Conservation (phyloP, 2,113 vertebrate species). For the Leucosticte australis region DNA sequence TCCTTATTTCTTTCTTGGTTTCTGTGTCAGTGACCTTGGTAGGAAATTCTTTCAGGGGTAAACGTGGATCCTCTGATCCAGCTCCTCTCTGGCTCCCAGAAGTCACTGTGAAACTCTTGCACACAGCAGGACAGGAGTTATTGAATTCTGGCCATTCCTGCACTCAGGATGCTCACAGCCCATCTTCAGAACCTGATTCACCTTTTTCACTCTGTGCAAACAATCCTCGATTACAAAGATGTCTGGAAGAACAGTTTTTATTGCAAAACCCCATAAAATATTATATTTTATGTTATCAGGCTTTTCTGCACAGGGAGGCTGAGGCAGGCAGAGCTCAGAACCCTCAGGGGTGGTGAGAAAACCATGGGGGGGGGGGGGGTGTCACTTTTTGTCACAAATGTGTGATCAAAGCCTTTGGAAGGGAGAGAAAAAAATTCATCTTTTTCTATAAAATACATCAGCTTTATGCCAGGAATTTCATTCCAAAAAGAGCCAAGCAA, state of each 20-base stretch:
- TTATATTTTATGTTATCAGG: not conserved
- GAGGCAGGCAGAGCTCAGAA: not conserved
- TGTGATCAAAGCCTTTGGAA: not conserved
- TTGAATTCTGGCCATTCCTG: not conserved
- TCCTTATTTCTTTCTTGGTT: not conserved
- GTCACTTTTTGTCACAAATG: not conserved
- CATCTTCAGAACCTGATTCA: not conserved
- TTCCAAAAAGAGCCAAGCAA: not conserved
- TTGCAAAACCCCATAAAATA: not conserved
- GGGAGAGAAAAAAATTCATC: not conserved
- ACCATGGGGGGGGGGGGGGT: not conserved
- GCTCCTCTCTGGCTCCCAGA: not conserved
- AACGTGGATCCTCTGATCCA: not conserved
- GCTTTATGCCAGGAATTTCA: not conserved
- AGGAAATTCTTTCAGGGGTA: not conserved
- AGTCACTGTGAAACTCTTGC: not conserved
- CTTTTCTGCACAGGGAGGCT: not conserved
- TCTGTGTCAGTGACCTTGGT: not conserved
- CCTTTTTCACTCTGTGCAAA: not conserved
- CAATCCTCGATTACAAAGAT: not conserved
- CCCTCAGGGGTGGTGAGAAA: rapidly evolving
- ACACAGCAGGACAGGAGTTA: not conserved
- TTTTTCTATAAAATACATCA: not conserved
- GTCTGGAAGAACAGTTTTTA: not conserved
- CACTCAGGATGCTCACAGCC: not conserved